Percentiles rank a stretch among this genome's conserved stretches.
phyloP scores from a whole-genome alignment of 2,113 vertebrate genomes.

The Pleuronectes platessa region DNA sequence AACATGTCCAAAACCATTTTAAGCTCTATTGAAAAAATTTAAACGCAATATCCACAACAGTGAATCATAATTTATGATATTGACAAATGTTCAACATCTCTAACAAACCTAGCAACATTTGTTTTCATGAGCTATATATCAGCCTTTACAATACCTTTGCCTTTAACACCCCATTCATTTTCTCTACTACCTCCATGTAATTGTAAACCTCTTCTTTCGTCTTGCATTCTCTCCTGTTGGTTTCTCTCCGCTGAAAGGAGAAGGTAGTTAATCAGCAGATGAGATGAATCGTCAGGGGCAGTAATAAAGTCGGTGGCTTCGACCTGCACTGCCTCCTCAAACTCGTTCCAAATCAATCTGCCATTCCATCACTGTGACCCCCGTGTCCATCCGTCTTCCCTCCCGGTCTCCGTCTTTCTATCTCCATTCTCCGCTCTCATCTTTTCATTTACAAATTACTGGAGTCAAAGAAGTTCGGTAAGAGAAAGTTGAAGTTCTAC shows the following conservation, averaged over 20 bases:
- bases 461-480: conserved; percentile 10
- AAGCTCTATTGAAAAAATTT: background rate
- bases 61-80: too few species aligned
- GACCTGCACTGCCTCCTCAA: conserved; percentile 71
- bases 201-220: conserved; percentile 18
- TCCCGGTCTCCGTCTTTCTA: conserved; percentile 29
- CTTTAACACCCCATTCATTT: background rate
- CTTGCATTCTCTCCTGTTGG: conserved; percentile 12
- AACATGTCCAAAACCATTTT: background rate
- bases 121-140: too few species aligned
- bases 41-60: too few species aligned
- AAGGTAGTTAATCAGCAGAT: conserved; percentile 46
- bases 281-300: conserved; percentile 73
- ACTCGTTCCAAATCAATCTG: conserved; percentile 82
- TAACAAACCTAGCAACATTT: background rate
- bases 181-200: conserved; percentile 1
- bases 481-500: conserved; percentile 51
- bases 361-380: conserved; percentile 72
- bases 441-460: conserved; percentile 46
- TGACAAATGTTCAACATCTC: background rate
- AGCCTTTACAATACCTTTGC: background rate
- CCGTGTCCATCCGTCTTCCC: conserved; percentile 60
- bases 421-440: conserved; percentile 58
- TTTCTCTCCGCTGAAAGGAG: conserved; percentile 29
- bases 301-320: conserved; percentile 79